Evolutionary conservation across 1,140 invertebrate species (phyloP).

Genomic region (Tribolium madens): DNA sequence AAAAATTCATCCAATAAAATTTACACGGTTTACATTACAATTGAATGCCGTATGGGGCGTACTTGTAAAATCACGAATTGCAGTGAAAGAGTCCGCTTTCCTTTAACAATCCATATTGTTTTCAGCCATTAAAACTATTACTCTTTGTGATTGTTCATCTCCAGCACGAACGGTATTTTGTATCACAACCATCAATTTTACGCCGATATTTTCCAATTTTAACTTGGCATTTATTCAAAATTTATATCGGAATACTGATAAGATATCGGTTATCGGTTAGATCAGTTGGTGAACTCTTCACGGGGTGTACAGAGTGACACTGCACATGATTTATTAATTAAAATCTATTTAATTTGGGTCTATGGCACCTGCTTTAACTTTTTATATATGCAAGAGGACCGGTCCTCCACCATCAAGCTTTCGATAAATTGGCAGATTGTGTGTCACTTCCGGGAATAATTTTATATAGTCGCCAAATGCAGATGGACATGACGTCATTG

Average conservation of each 20-base stretch:
- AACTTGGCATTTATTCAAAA: not conserved
- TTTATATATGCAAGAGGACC: slow-evolving; percentile 52
- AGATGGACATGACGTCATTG: slow-evolving; percentile 50
- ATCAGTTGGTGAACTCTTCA: not conserved
- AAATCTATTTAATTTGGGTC: slow-evolving; percentile 36
- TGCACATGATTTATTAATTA: slow-evolving; percentile 42
- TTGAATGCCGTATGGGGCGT: slow-evolving; percentile 29
- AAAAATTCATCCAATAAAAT: slow-evolving; percentile 18
- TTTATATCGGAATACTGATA: not conserved
- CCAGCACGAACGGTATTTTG: slow-evolving; percentile 3
- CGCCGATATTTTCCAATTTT: not conserved
- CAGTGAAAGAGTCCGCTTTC: slow-evolving; percentile 33
- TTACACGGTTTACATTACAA: slow-evolving; percentile 34
- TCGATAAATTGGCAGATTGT: slow-evolving; percentile 48
- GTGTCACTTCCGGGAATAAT: slow-evolving; percentile 53
- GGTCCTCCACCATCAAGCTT: slow-evolving; percentile 31
- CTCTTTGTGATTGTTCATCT: slow-evolving; percentile 25
- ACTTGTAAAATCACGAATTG: slow-evolving; percentile 34
- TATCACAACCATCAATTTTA: not conserved
- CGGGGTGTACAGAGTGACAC: not conserved
- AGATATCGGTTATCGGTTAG: not conserved
- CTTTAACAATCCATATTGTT: slow-evolving; percentile 34
- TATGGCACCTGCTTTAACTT: slow-evolving; percentile 48
- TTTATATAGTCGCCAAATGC: slow-evolving; percentile 48
- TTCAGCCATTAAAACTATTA: slow-evolving; percentile 7